These are phyloP conservation scores for Patagioenas fasciata DNA, from an alignment of 2,113 vertebrate species.

Conservation along the genomic window DNA sequence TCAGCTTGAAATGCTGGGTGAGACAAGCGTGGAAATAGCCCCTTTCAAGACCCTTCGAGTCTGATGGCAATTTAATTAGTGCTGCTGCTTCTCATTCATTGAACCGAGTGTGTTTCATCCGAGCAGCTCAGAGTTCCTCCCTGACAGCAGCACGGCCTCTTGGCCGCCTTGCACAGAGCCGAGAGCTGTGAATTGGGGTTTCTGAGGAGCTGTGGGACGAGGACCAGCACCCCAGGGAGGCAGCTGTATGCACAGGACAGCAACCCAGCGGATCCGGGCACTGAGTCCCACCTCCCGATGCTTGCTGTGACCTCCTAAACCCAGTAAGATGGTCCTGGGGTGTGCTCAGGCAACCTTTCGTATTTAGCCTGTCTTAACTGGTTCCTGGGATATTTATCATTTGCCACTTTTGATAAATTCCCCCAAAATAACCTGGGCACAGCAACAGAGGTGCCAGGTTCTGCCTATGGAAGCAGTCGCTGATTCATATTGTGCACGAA, in stretches of 20 bases:
- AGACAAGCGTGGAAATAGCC: background rate
- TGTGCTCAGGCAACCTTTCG: background rate
- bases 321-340: background rate
- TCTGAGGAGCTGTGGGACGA: background rate
- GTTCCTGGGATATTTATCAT: no score
- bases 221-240: background rate
- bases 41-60: background rate
- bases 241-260: background rate
- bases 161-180: background rate
- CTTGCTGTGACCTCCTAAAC: background rate
- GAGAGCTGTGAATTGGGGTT: background rate
- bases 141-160: background rate
- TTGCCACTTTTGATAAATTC: no score
- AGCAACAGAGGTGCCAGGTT: background rate
- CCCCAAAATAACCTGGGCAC: background rate
- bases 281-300: background rate
- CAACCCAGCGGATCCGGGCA: no score
- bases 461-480: background rate
- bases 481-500: background rate
- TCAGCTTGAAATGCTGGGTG: background rate
- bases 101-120: background rate
- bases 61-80: background rate
- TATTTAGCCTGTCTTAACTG: no score
- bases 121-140: background rate
- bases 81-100: background rate